Evolutionary conservation across 92 coral and sea anemone genomes (phyloP).

Genomic region (Parazoanthus swiftii): DNA sequence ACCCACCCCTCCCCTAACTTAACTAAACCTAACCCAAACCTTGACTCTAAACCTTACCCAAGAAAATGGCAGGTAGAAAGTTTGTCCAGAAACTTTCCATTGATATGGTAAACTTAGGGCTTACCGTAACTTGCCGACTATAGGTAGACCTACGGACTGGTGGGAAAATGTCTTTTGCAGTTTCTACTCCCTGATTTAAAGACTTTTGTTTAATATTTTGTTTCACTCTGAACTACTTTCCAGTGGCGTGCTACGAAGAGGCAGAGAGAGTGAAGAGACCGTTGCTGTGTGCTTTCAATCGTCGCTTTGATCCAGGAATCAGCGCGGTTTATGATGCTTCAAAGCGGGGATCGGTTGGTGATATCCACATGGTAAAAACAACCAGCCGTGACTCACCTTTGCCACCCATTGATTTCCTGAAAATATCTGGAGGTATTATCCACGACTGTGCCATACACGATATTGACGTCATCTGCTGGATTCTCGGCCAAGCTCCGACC

Average conservation of each 20-base stretch:
- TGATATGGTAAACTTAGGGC: too few relatives aligned
- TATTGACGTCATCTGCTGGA: constrained; percentile 73
- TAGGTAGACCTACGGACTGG: too few relatives aligned
- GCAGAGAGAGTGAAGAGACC: constrained; percentile 67
- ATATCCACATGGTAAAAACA: constrained; percentile 67
- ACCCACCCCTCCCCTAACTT: too few relatives aligned
- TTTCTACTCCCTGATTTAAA: too few relatives aligned
- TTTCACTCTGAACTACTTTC: not conserved
- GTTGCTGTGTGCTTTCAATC: constrained; percentile 81
- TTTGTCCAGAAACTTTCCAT: too few relatives aligned
- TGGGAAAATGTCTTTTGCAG: too few relatives aligned
- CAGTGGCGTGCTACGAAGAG: constrained; percentile 77
- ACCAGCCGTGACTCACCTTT: constrained; percentile 89
- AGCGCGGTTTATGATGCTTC: constrained; percentile 51
- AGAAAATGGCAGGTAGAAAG: too few relatives aligned
- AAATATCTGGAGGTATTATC: constrained; percentile 79
- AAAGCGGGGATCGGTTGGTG: constrained; percentile 69
- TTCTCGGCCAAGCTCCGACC: constrained; percentile 73
- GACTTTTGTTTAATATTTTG: too few relatives aligned
- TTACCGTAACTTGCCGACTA: too few relatives aligned
- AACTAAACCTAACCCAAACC: too few relatives aligned
- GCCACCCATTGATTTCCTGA: constrained; percentile 64
- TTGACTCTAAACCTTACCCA: too few relatives aligned
- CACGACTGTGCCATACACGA: constrained; percentile 92
- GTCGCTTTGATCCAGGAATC: constrained; percentile 89